Evolutionary conservation across 2,888 invertebrate genomes (phyloP).

Genomic region (Ecliptopera silaceata): DNA sequence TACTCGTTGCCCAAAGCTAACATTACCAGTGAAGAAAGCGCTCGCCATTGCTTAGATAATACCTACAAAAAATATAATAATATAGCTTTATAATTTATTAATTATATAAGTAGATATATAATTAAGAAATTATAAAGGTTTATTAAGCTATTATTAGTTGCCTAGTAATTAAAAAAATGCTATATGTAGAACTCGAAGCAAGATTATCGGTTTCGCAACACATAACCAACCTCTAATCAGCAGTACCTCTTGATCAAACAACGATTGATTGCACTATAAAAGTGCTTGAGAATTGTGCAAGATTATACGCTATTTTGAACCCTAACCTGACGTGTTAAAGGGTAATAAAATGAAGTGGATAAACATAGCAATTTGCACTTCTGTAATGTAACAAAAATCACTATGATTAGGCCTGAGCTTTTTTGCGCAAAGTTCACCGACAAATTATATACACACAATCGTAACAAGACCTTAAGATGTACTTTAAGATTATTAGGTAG

Average conservation of each 20-base stretch:
- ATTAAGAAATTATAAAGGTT: too few species aligned
- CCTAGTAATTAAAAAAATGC: neutral
- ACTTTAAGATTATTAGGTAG: neutral
- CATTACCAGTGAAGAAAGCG: too few species aligned
- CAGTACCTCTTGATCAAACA: conserved; percentile 50
- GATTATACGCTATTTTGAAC: conserved; percentile 13
- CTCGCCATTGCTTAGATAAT: too few species aligned
- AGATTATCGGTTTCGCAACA: conserved; percentile 66
- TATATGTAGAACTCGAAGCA: conserved; percentile 3
- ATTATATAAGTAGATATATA: too few species aligned
- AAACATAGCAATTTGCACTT: conserved; percentile 17
- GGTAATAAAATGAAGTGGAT: neutral
- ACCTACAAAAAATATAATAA: too few species aligned
- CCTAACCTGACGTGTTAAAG: conserved; percentile 9
- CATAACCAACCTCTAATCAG: conserved; percentile 49
- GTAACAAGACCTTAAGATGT: conserved; percentile 29
- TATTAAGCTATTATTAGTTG: too few species aligned
- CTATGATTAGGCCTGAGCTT: conserved; percentile 19
- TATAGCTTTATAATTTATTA: too few species aligned
- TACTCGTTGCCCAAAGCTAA: too few species aligned
- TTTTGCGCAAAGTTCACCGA: conserved; percentile 28
- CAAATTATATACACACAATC: conserved; percentile 28
- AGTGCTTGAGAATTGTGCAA: conserved; percentile 25
- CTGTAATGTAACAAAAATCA: conserved; percentile 12
- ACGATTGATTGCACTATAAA: conserved; percentile 25